Conservation (phyloP, 2,113 vertebrate species). For the Cynoglossus semilaevis region DNA sequence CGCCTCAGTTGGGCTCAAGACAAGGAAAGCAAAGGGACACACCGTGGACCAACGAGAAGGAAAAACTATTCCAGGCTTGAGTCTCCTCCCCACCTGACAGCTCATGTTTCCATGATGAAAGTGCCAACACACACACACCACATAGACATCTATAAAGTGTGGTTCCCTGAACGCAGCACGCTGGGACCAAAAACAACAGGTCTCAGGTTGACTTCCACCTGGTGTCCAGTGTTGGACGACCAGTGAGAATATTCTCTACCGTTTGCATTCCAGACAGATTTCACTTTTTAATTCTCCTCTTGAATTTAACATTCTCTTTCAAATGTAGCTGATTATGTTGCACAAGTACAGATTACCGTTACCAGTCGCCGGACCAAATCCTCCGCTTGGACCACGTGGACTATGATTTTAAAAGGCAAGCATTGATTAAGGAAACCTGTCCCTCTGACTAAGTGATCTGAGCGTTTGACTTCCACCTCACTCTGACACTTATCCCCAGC, state of each 20-base stretch:
- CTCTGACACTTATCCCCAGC: conserved; percentile 27
- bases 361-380: conserved; percentile 52
- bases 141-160: conserved; percentile 7
- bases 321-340: conserved; percentile 25
- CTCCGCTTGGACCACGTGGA: no score
- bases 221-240: conserved; percentile 4
- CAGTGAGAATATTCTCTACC: not conserved
- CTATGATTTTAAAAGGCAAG: no score
- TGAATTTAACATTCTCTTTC: conserved; percentile 14
- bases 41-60: conserved; percentile 16
- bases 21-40: not conserved
- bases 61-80: conserved; percentile 6
- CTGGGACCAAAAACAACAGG: conserved; percentile 32
- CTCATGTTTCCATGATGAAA: conserved; percentile 36
- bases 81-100: conserved; percentile 1
- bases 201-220: conserved; percentile 17
- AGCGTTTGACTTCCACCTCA: conserved; percentile 20
- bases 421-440: no score
- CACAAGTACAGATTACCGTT: not conserved
- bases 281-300: conserved; percentile 4
- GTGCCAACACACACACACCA: conserved; percentile 48
- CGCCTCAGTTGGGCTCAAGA: not conserved
- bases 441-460: no score
- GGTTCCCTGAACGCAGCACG: conserved; percentile 7
- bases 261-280: conserved; percentile 31